These are phyloP conservation scores for Anser brachyrhynchus DNA, from an alignment of 2,113 vertebrate genomes.

Conservation along the genomic window DNA sequence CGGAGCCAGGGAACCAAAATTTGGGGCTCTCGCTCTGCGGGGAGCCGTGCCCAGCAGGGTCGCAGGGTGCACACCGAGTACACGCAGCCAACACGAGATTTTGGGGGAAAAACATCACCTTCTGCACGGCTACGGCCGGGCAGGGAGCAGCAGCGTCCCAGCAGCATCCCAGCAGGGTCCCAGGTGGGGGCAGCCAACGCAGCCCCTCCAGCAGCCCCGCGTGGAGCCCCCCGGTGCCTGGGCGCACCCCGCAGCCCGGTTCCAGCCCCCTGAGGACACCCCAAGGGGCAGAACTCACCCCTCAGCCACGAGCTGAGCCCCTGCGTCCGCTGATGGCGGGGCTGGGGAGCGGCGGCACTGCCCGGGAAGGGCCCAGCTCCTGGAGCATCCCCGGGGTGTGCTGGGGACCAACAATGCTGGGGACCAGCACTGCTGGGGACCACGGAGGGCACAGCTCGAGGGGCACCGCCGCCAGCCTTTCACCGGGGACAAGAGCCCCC, in stretches of 20 bases:
- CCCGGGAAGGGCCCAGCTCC: rapidly evolving
- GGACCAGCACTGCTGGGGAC: not conserved
- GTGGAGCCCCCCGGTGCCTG: rapidly evolving
- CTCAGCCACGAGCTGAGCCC: not conserved
- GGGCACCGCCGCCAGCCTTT: not conserved
- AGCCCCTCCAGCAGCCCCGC: not conserved
- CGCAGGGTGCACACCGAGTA: not conserved
- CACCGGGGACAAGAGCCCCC: not conserved
- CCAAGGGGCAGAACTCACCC: too few species aligned
- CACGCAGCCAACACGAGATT: rapidly evolving
- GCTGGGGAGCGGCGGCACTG: not conserved
- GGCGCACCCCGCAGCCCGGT: rapidly evolving
- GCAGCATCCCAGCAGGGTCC: not conserved
- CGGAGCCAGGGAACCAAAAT: rapidly evolving
- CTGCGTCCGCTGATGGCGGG: rapidly evolving
- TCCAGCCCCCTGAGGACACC: rapidly evolving
- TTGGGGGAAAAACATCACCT: rapidly evolving
- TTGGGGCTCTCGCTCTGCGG: rapidly evolving
- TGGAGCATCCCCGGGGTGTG: rapidly evolving
- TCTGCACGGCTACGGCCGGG: rapidly evolving
- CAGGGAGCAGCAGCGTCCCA: rapidly evolving
- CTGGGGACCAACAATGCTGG: not conserved
- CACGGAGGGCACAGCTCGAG: rapidly evolving
- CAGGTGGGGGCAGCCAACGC: not conserved
- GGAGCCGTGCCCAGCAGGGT: not conserved